Conservation (phyloP, 2,113 vertebrate genomes). For the Pluvianellus socialis region DNA sequence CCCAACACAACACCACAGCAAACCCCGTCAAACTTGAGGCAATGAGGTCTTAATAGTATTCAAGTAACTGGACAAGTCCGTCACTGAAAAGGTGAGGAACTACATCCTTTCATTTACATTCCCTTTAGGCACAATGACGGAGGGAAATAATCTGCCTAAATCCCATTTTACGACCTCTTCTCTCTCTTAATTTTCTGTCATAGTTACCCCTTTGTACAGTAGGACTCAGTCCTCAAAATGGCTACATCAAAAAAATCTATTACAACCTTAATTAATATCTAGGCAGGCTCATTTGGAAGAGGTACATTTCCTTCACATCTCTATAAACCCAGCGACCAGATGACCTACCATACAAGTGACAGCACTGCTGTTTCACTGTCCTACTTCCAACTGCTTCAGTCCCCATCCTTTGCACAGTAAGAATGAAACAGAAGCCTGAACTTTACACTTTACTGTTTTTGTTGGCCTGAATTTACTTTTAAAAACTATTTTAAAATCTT, state of each 20-base stretch:
- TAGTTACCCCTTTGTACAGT: neutral
- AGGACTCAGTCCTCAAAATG: neutral
- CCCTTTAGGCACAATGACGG: neutral
- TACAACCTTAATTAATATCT: neutral
- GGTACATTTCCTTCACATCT: neutral
- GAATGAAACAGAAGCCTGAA: constrained; percentile 40
- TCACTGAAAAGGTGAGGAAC: neutral
- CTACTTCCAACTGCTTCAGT: neutral
- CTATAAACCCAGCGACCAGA: neutral
- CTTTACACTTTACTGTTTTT: neutral
- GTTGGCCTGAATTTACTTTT: constrained; percentile 9
- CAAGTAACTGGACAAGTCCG: neutral
- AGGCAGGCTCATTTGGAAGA: neutral
- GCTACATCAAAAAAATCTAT: neutral
- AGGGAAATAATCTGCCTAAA: neutral
- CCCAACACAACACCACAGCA: neutral
- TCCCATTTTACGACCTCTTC: neutral
- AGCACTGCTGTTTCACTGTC: neutral
- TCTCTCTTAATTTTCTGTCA: neutral
- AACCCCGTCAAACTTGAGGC: neutral
- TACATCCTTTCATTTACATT: neutral
- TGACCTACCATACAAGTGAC: neutral
- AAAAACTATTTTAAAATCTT: constrained; percentile 3
- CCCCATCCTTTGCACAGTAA: neutral
- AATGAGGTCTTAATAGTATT: neutral